Base-by-base conservation (phyloP, 2,888 invertebrate species). In the Mactromeris polynyma region DNA sequence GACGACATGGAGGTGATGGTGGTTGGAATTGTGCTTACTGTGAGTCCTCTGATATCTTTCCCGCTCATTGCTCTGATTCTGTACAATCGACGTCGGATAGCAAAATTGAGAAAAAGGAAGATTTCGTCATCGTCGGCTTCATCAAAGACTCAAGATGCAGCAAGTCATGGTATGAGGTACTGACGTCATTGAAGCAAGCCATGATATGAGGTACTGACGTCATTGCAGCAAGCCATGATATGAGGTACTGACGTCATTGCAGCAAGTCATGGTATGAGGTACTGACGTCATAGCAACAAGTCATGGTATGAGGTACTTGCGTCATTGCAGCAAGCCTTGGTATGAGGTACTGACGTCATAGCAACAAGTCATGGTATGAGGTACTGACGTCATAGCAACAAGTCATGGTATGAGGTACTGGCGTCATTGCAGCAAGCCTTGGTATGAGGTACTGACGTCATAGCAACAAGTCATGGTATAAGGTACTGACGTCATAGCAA, bases 1-100 rank as follows among this genome's bases (percentile, higher is more conserved):
- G 85, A 93, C 7, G 94, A 94, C 84, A 51, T 81, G 11, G 90
- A 92, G 6, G 89, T 95, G 2, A 80, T 94, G n/a, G 90, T 92
- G 0, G 93, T 93, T 21, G 95, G 95, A 0, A 92, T 93, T 4
- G 90, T 93, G 11, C 83, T 95, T n/a, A 89, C 93, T 9, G 79
- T 87, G 0, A 89, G 94, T 19, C 95, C 95, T 0, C 14, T 94
- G 0, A 69, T 94, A n/a, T 88, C 93, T 17, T 81, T 94, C 14
- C 89, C 94, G n/a, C 33, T 89, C 17, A 54, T 89, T 79, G 82
- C 77, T 38, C 64, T 90, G 17, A 73, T 94, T n/a, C 92, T 91
- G 51, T 87, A 93, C 51, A 94, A 94, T 89, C 91, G 94, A 83
- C 87, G 93, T 4, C 87, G 93, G 9, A 77, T 94, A 19, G 87